Conservation (phyloP, 2,797 vertebrate genomes). For the Gallinago nigripennis region DNA sequence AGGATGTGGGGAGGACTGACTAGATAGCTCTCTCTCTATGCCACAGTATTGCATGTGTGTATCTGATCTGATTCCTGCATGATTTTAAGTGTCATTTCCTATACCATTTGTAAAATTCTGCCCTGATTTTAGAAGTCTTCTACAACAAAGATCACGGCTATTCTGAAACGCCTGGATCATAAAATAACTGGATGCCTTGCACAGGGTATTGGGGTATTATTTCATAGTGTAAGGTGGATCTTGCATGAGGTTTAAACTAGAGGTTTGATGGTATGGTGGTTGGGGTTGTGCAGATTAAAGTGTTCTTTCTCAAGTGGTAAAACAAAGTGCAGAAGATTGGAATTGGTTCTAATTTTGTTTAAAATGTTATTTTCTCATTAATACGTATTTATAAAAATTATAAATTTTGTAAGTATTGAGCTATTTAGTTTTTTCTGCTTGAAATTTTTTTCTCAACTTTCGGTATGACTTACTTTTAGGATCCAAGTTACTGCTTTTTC, state of each 20-base stretch:
- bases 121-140: neutral
- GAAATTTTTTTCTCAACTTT: neutral
- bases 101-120: neutral
- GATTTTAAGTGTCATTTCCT: neutral
- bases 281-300: neutral
- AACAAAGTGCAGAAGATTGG: neutral
- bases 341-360: neutral
- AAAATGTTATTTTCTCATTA: neutral
- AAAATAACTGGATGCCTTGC: neutral
- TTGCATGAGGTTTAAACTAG: neutral
- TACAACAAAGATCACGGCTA: neutral
- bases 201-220: neutral
- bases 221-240: neutral
- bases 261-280: neutral
- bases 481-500: neutral
- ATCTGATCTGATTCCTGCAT: neutral
- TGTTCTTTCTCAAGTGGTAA: neutral
- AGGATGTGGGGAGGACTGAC: neutral
- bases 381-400: neutral
- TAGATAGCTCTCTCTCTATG: too few species aligned
- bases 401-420: neutral
- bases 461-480: neutral
- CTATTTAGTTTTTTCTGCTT: neutral
- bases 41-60: neutral
- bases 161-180: neutral